A percentile compares a stretch with the other conserved stretches of the same genome.
These are phyloP conservation scores for Columbina picui DNA, from an alignment of 2,113 vertebrate genomes.

Conservation along the genomic window DNA sequence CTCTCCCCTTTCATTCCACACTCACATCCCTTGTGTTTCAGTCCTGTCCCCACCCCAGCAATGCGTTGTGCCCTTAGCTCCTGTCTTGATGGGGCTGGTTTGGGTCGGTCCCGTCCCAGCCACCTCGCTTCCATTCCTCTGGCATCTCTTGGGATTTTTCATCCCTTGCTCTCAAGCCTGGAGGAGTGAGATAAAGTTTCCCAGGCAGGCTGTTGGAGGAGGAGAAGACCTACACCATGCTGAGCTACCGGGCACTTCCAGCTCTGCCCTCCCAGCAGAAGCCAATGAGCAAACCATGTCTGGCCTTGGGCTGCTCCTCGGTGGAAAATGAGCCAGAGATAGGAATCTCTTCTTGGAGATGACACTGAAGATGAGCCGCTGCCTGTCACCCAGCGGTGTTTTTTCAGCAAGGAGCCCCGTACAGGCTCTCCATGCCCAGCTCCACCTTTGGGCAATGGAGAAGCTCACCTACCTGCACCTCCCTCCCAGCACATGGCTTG, in stretches of 20 bases:
- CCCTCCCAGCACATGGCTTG: accelerated
- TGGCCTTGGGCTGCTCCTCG: conserved; percentile 6
- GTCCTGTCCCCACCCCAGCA: background rate
- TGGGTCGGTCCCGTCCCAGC: background rate
- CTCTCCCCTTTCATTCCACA: background rate
- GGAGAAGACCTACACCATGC: conserved; percentile 30
- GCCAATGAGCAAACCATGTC: background rate
- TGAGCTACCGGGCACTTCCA: conserved; percentile 17
- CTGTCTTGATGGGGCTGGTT: background rate
- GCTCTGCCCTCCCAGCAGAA: background rate
- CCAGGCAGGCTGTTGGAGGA: conserved; percentile 18
- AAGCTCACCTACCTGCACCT: background rate
- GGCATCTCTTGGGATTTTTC: conserved; percentile 12
- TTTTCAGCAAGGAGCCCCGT: background rate
- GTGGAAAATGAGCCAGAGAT: background rate
- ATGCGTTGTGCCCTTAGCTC: background rate
- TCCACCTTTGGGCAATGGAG: background rate
- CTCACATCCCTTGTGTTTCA: background rate
- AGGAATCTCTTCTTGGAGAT: background rate
- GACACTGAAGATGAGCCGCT: background rate
- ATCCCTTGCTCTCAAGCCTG: background rate
- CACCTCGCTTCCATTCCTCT: background rate
- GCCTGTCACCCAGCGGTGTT: background rate
- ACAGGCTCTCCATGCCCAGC: background rate
- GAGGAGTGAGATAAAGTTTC: conserved; percentile 44